phyloP scores from a whole-genome alignment of 2,888 invertebrate genomes.

The Lamellibrachia satsuma region DNA sequence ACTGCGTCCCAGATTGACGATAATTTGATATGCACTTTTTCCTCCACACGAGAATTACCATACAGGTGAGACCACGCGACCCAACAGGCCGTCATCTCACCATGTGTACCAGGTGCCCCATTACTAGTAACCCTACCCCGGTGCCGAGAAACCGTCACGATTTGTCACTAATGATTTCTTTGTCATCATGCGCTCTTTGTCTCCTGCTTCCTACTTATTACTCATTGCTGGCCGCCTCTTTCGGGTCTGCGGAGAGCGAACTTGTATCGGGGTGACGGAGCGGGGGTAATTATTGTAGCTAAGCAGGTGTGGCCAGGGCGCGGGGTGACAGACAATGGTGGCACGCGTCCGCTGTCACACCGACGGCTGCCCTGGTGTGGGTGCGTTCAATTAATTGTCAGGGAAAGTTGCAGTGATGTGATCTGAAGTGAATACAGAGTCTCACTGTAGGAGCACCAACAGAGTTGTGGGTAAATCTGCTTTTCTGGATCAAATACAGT shows the following conservation, averaged over 20 bases:
- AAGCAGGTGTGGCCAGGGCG: background rate
- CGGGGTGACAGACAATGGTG: background rate
- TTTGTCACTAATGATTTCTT: background rate
- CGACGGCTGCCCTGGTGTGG: background rate
- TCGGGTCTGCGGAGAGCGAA: background rate
- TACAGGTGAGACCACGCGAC: slow-evolving; percentile 3
- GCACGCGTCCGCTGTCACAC: background rate
- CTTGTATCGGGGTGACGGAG: background rate
- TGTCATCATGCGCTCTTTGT: background rate
- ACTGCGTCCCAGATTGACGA: slow-evolving; percentile 6
- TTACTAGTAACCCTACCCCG: background rate
- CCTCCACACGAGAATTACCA: background rate
- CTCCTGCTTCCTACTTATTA: background rate
- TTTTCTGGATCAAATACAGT: no score
- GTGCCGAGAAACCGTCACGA: background rate
- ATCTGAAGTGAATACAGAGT: background rate
- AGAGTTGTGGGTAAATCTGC: no score
- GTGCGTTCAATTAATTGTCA: background rate
- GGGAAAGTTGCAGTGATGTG: slow-evolving; percentile 1
- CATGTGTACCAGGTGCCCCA: background rate
- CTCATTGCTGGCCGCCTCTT: background rate
- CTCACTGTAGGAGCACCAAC: background rate
- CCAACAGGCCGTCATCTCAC: background rate
- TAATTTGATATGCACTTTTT: slow-evolving; percentile 5
- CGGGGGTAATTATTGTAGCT: background rate